phyloP scores from a whole-genome alignment of 1,140 invertebrate genomes.

The Pinna nobilis region DNA sequence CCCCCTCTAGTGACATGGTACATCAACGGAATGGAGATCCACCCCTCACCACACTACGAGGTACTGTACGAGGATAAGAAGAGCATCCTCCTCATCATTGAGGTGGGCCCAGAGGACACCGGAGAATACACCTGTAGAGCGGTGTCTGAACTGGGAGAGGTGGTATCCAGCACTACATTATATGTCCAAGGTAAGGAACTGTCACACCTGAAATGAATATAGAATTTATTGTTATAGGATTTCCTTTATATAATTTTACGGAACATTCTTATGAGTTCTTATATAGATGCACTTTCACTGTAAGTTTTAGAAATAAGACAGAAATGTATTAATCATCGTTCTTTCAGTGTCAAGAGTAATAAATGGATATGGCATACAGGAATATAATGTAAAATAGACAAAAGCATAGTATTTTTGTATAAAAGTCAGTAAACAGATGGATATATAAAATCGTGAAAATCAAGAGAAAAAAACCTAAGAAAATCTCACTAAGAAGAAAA shows the following conservation, averaged over 20 bases:
- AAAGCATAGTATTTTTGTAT: no score
- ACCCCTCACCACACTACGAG: constrained; percentile 72
- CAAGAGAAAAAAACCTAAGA: background rate
- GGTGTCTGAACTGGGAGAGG: constrained; percentile 89
- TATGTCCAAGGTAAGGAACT: constrained; percentile 72
- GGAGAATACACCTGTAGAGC: constrained; percentile 97
- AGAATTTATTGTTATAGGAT: background rate
- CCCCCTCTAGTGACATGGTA: constrained; percentile 72
- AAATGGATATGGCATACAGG: no score
- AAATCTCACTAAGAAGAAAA: background rate
- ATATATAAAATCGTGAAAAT: background rate
- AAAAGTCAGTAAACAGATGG: background rate
- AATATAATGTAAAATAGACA: no score
- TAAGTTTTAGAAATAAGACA: background rate
- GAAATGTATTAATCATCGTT: background rate
- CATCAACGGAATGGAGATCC: constrained; percentile 73
- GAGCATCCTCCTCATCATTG: constrained; percentile 77
- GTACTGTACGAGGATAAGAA: constrained; percentile 69
- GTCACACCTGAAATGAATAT: no score
- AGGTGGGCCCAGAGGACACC: constrained; percentile 95
- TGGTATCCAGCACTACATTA: constrained; percentile 74
- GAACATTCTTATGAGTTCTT: background rate
- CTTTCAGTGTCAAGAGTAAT: background rate
- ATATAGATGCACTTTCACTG: background rate
- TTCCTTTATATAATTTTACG: background rate